phyloP scores from a whole-genome alignment of 1,140 invertebrate species.

The Drosophila paulistorum region DNA sequence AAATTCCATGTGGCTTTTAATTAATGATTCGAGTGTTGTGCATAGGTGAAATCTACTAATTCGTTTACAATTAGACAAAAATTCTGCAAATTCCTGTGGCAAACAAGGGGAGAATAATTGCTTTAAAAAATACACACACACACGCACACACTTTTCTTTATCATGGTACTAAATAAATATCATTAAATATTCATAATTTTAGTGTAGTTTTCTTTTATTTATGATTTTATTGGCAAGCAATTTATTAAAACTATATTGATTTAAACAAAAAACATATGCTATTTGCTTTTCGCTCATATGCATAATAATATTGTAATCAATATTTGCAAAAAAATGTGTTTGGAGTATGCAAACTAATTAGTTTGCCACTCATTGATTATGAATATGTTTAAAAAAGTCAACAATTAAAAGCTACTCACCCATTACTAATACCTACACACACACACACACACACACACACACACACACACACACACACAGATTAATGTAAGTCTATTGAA shows the following conservation, averaged over 20 bases:
- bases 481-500: no score
- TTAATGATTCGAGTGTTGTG: conserved; percentile 16
- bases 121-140: not conserved
- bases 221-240: not conserved
- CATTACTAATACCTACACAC: not conserved
- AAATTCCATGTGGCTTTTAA: conserved; percentile 10
- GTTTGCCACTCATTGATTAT: not conserved
- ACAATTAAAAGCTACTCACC: not conserved
- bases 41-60: not conserved
- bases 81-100: not conserved
- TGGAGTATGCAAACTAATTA: not conserved
- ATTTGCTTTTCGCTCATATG: not conserved
- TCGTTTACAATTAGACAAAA: not conserved
- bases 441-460: no score
- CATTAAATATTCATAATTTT: conserved; percentile 1
- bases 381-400: not conserved
- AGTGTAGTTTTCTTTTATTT: not conserved
- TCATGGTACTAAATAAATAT: not conserved
- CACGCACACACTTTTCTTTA: not conserved
- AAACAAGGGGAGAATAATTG: conserved; percentile 20
- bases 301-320: conserved; percentile 11
- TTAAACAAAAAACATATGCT: conserved; percentile 9
- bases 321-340: not conserved
- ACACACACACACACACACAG: not conserved
- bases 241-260: not conserved